A percentile compares a stretch with the other conserved stretches of the same genome.
Conservation (phyloP, 2,113 vertebrate species). For the Saiga tatarica region DNA sequence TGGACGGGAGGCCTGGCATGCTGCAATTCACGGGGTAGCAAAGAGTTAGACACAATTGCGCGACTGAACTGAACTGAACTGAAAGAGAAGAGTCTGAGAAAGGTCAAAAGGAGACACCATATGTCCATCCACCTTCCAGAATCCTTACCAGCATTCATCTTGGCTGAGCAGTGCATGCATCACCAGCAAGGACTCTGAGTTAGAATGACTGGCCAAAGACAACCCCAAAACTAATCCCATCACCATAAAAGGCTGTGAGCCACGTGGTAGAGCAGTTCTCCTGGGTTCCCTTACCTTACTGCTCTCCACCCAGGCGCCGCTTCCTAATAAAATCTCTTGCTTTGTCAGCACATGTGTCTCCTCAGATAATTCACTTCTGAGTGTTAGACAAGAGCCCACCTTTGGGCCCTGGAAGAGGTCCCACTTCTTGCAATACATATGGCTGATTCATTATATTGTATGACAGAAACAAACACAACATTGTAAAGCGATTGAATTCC, state of each 20-base stretch:
- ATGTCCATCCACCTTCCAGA: background rate
- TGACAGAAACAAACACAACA: background rate
- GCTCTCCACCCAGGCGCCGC: rapidly evolving
- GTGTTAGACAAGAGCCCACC: background rate
- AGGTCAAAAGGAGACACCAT: background rate
- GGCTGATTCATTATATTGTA: background rate
- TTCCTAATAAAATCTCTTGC: background rate
- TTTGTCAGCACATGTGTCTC: background rate
- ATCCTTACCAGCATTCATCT: background rate
- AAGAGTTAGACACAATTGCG: too few relatives aligned
- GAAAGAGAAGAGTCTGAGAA: background rate
- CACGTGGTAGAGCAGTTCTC: background rate
- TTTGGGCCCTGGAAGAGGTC: background rate
- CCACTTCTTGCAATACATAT: background rate
- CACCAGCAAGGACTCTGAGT: background rate
- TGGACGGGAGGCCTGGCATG: too few relatives aligned
- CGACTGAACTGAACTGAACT: too few relatives aligned
- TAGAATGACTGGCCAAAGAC: background rate
- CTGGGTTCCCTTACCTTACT: background rate
- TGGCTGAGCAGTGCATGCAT: background rate
- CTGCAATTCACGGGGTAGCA: too few relatives aligned
- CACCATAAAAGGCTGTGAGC: background rate
- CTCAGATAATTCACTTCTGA: background rate
- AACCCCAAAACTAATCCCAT: background rate
- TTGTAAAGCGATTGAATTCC: background rate